These are phyloP conservation scores for Pocillopora grandis DNA, from an alignment of 92 coral and sea anemone species.

Conservation along the genomic window DNA sequence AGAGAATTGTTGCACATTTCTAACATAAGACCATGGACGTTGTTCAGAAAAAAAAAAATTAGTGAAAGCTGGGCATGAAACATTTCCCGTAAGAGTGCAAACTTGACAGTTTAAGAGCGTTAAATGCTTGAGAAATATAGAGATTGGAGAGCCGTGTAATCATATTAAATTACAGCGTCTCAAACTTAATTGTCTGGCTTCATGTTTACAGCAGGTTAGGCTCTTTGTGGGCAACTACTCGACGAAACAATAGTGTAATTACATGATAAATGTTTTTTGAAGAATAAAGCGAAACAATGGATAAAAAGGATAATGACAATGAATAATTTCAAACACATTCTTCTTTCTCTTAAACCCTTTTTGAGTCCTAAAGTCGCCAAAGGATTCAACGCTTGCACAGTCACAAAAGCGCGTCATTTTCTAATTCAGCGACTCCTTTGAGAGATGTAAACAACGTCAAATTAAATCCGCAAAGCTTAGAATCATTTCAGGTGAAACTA, in stretches of 20 bases:
- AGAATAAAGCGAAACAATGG: conserved; percentile 23
- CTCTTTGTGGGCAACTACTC: background rate
- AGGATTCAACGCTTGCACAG: background rate
- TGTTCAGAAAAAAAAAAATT: no score
- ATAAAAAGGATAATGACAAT: background rate
- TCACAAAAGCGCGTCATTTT: background rate
- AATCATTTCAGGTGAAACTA: background rate
- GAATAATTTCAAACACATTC: background rate
- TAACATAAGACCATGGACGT: no score
- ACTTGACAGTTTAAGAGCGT: no score
- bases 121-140: no score
- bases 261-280: conserved; percentile 20
- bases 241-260: conserved; percentile 27
- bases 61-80: no score
- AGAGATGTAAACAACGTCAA: background rate
- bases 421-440: background rate
- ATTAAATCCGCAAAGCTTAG: background rate
- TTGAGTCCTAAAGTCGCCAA: background rate
- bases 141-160: no score
- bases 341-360: background rate
- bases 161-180: no score
- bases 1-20: no score
- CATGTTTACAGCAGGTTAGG: background rate
- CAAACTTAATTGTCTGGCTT: background rate
- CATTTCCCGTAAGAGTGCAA: no score